A percentile compares a stretch with the other conserved stretches of the same genome.
Evolutionary conservation across 2,113 vertebrate species (phyloP).

Genomic region (Synodontis membranacea): DNA sequence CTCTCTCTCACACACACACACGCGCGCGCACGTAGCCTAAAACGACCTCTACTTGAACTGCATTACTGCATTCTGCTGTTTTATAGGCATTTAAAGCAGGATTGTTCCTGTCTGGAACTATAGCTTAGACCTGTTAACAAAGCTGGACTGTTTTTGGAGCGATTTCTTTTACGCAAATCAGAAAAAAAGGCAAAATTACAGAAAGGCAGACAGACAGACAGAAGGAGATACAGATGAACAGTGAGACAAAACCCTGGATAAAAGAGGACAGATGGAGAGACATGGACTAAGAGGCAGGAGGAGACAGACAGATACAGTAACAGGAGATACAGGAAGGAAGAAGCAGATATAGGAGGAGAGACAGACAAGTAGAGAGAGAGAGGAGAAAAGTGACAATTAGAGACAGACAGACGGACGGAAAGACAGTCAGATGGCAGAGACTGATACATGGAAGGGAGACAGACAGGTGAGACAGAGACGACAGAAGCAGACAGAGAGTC

Average conservation of each 20-base stretch:
- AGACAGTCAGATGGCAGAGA: neutral
- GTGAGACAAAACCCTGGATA: too few species aligned
- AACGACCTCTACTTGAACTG: neutral
- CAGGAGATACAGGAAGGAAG: slow-evolving; percentile 18
- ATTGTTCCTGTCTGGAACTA: neutral
- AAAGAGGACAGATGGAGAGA: slow-evolving; percentile 1
- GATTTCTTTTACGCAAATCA: neutral
- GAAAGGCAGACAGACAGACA: neutral
- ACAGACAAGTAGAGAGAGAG: neutral
- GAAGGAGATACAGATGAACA: neutral
- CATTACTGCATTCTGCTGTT: neutral
- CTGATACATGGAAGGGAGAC: neutral
- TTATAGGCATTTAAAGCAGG: slow-evolving; percentile 18
- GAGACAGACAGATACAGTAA: too few species aligned
- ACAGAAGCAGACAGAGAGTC: slow-evolving; percentile 36
- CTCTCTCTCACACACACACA: slow-evolving; percentile 2
- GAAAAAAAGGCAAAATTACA: neutral
- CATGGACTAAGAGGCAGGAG: too few species aligned
- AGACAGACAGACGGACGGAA: too few species aligned
- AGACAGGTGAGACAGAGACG: neutral
- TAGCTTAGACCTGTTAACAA: neutral
- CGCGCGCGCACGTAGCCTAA: neutral
- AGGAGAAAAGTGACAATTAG: too few species aligned
- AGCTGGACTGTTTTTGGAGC: neutral
- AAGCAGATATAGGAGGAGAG: slow-evolving; percentile 26